Evolutionary conservation across 2,888 invertebrate genomes (phyloP), one percentile per base, ranked within the genome.

Genomic region (Caenorhabditis uteleia): DNA sequence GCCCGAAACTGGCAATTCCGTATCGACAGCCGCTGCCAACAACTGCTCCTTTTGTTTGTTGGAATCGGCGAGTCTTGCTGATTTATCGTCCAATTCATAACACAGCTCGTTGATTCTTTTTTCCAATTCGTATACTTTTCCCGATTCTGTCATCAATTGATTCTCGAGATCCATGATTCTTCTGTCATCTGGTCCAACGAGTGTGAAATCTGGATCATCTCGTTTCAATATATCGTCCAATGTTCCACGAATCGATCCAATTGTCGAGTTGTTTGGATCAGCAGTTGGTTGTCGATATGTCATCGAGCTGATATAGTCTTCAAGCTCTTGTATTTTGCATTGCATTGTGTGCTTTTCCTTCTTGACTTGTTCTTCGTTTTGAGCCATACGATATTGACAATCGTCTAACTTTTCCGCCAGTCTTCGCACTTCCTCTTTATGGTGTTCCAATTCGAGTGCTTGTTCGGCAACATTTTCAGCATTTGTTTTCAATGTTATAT

Each of bases 171-270:
- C 54, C 3, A 12, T 21, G 3, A 58, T 58, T 25, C 38, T 53
- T 29, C 44, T 44, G 12, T 65, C 58, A 2, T 65, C 64, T 10
- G 45, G 36, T 5, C 49, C 46, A 10, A 47, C 47, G 5, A 65
- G 2, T 4, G 64, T 65, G 50, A 39, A 58, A 42, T 65, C 48
- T n/a, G 64, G 64, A 44, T 65, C 64, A 25, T 46, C 40, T 29
- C 36, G 49, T 25, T 65, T 65, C 39, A 65, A 21, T 12, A 49
- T 47, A 29, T 57, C 64, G 12, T 64, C 64, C 6, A 64, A 48
- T 12, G 48, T 58, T n/a, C 64, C 62, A 14, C 36, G 43, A 20
- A 57, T 31, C 0, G 56, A 53, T 0, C 51, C 46, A 16, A 23
- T 10, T 21, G 61, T 61, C 18, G 50, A 47, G n/a, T 61, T 61